These are phyloP conservation scores for Glyphotaelius pellucidus DNA, from an alignment of 2,888 invertebrate genomes.

Conservation along the genomic window DNA sequence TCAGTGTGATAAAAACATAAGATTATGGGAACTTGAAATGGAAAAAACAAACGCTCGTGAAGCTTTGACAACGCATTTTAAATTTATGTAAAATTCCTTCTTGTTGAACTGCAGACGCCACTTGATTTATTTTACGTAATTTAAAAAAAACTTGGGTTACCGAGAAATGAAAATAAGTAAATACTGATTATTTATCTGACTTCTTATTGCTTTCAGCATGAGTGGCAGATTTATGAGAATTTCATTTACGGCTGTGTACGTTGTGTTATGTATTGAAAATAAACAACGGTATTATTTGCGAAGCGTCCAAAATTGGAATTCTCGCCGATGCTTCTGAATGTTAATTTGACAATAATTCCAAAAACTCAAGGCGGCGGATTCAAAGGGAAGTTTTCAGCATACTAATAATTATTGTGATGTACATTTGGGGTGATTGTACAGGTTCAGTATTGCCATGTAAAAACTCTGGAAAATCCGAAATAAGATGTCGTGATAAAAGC, in stretches of 20 bases:
- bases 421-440: neutral
- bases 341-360: constrained; percentile 39
- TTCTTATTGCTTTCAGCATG: neutral
- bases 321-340: constrained; percentile 35
- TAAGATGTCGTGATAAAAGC: constrained; percentile 2
- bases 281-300: neutral
- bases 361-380: constrained; percentile 36
- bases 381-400: constrained; percentile 10
- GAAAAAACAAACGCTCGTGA: neutral
- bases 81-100: neutral
- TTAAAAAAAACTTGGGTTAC: neutral
- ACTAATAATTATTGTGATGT: constrained; percentile 15
- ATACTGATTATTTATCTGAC: neutral
- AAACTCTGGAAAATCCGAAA: constrained; percentile 15
- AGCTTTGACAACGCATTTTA: neutral
- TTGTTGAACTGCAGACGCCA: neutral
- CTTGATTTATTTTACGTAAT: neutral
- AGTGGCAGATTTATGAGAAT: neutral
- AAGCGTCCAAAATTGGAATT: neutral
- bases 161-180: neutral
- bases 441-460: neutral
- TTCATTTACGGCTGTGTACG: neutral
- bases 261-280: neutral
- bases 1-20: neutral
- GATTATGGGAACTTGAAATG: neutral